phyloP scores from a whole-genome alignment of 2,888 invertebrate genomes.

The Malthinus flaveolus region DNA sequence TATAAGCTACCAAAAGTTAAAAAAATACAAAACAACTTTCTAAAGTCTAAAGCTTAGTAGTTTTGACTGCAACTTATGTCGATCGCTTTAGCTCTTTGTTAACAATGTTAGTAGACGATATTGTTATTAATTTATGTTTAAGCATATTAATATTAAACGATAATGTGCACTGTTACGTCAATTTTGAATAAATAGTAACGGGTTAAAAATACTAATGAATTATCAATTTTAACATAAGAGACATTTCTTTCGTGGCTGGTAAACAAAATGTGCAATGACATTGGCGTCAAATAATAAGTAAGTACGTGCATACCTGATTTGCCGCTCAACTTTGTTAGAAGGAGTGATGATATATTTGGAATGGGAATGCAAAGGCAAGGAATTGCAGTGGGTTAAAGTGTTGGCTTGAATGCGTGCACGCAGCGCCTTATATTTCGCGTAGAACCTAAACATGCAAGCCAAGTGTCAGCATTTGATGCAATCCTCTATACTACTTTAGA shows the following conservation, averaged over 20 bases:
- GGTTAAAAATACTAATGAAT: no score
- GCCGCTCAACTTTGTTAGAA: constrained; percentile 44
- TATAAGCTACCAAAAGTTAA: background rate
- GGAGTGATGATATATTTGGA: constrained; percentile 47
- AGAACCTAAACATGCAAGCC: constrained; percentile 69
- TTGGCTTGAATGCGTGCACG: constrained; percentile 87
- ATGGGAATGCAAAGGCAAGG: constrained; percentile 40
- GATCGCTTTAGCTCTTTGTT: no score
- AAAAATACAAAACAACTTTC: no score
- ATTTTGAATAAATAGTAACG: no score
- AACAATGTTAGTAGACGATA: no score
- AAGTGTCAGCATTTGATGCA: constrained; percentile 44
- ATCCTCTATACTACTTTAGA: constrained; percentile 45
- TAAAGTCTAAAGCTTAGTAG: no score
- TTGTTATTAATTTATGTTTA: no score
- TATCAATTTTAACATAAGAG: no score
- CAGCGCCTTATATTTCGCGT: constrained; percentile 85
- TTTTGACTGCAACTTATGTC: no score
- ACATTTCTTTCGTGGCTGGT: no score
- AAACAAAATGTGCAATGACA: constrained; percentile 6
- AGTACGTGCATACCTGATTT: constrained; percentile 50
- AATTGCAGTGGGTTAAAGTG: constrained; percentile 73
- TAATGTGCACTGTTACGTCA: no score
- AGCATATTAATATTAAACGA: no score
- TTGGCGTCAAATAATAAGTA: constrained; percentile 20